Evolutionary conservation across 1,140 invertebrate genomes (phyloP).

Genomic region (Xylocopa sonorina): DNA sequence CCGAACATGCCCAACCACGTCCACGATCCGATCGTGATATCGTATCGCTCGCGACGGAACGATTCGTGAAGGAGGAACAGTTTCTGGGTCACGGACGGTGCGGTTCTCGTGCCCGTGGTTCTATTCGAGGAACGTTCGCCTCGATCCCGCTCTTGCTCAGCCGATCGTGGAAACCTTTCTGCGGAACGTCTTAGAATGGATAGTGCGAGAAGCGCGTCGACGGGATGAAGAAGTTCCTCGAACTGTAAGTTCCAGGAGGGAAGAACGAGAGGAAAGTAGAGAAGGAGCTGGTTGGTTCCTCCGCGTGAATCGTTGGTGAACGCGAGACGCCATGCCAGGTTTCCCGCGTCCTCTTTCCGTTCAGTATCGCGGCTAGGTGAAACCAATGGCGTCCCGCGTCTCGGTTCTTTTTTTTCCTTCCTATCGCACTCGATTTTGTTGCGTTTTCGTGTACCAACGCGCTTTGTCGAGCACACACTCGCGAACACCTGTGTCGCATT

Average conservation of each 20-base stretch:
- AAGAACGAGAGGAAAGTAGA: background rate
- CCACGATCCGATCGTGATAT: conserved; percentile 1
- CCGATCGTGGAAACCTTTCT: background rate
- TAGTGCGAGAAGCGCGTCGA: background rate
- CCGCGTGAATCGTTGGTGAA: background rate
- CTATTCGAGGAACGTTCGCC: conserved; percentile 4
- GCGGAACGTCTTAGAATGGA: conserved; percentile 35
- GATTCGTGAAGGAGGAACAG: conserved; percentile 31
- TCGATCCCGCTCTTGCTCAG: conserved; percentile 12
- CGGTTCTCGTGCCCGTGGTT: background rate
- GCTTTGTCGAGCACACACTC: background rate
- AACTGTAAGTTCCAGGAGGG: conserved; percentile 46
- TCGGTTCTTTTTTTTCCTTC: too few species aligned
- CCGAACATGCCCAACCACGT: conserved; percentile 1
- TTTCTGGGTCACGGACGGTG: conserved; percentile 56
- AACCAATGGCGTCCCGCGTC: too few species aligned
- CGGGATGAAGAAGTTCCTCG: conserved; percentile 62
- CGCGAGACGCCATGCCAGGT: background rate
- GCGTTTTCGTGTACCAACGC: too few species aligned
- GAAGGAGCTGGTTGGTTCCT: background rate
- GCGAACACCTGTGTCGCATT: background rate
- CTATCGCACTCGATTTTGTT: background rate
- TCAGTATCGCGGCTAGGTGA: too few species aligned
- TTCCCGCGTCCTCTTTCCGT: too few species aligned
- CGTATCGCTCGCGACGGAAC: background rate